Evolutionary conservation across 2,113 vertebrate genomes (phyloP).

Genomic region (Bambusicola thoracicus): DNA sequence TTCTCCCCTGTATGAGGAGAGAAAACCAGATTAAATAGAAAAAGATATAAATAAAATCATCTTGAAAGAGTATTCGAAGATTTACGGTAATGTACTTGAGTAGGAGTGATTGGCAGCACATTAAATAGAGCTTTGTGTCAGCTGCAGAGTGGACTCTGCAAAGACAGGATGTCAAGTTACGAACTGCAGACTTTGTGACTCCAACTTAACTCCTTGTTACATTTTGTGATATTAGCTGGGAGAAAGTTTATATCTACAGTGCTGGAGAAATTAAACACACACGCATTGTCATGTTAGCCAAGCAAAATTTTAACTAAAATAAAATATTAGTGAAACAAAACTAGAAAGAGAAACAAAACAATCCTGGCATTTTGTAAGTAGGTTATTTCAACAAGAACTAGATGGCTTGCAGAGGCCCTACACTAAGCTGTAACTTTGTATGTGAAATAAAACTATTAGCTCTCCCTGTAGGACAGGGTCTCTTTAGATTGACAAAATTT

Average conservation of each 20-base stretch:
- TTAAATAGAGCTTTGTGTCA: conserved; percentile 79
- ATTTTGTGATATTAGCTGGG: conserved; percentile 73
- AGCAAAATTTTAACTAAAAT: conserved; percentile 66
- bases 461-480: background rate
- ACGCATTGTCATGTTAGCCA: conserved; percentile 31
- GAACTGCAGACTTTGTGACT: conserved; percentile 77
- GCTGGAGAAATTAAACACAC: conserved; percentile 51
- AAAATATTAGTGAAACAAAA: conserved; percentile 67
- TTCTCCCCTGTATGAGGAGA: background rate
- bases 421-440: background rate
- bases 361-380: conserved; percentile 18
- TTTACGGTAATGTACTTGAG: conserved; percentile 70
- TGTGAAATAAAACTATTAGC: conserved; percentile 36
- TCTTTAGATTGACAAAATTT: background rate
- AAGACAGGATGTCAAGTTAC: conserved; percentile 78
- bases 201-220: conserved; percentile 75
- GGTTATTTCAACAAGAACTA: conserved; percentile 54
- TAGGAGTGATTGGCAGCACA: conserved; percentile 73
- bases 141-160: conserved; percentile 68
- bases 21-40: conserved; percentile 52
- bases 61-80: conserved; percentile 58
- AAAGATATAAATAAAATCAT: conserved; percentile 58
- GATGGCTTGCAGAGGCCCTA: background rate
- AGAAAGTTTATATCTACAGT: conserved; percentile 71
- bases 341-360: conserved; percentile 52